These are phyloP conservation scores for Brachirus orientalis DNA, from an alignment of 2,113 vertebrate genomes.

Conservation along the genomic window DNA sequence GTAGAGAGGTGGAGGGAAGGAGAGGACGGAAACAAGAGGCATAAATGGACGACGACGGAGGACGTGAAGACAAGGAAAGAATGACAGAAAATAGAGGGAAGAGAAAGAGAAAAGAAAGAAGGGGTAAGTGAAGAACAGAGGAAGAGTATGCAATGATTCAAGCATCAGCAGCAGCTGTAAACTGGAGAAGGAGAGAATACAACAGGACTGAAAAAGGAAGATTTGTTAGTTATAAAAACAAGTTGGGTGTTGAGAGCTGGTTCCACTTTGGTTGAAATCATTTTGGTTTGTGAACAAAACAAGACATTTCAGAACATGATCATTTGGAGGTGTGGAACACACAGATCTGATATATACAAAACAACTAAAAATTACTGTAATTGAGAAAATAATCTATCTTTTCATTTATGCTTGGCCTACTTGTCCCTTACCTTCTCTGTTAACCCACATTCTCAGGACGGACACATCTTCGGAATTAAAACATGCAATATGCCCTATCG, in stretches of 20 bases:
- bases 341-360: no score
- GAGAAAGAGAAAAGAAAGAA: constrained; percentile 39
- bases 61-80: constrained; percentile 28
- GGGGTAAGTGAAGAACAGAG: constrained; percentile 41
- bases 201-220: constrained; percentile 57
- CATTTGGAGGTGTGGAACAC: no score
- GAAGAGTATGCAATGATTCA: constrained; percentile 33
- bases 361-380: no score
- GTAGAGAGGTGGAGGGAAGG: constrained; percentile 40
- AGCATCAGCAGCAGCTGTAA: constrained; percentile 43
- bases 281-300: no score
- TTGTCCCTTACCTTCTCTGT: background rate
- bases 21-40: constrained; percentile 47
- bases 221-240: constrained; percentile 43
- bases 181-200: constrained; percentile 30
- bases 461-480: constrained; percentile 4
- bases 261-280: background rate
- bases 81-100: constrained; percentile 36
- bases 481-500: background rate
- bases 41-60: constrained; percentile 37
- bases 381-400: no score
- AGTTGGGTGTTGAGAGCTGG: constrained; percentile 10
- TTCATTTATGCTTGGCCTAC: no score
- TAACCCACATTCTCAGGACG: background rate
- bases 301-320: no score